These are phyloP conservation scores for Otus scops DNA, from an alignment of 2,797 vertebrate species.

Conservation along the genomic window DNA sequence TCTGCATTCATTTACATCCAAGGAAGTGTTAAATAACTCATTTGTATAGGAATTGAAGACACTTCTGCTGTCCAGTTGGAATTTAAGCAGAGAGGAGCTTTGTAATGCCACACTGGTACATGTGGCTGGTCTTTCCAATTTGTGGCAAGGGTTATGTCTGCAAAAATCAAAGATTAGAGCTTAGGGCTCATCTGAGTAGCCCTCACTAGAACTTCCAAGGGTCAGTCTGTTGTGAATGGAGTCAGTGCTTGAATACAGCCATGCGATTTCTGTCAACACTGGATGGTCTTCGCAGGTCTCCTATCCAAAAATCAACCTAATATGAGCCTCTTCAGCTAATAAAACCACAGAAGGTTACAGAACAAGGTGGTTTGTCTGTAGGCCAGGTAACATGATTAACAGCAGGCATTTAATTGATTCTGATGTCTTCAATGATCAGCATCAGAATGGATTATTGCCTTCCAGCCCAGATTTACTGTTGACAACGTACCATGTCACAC, in stretches of 20 bases:
- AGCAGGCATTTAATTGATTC: constrained; percentile 27
- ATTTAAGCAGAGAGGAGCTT: neutral
- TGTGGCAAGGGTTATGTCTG: neutral
- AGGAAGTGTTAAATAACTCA: neutral
- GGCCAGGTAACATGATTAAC: constrained; percentile 32
- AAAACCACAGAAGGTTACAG: constrained; percentile 10
- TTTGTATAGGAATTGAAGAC: neutral
- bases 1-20: neutral
- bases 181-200: neutral
- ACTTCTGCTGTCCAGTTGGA: neutral
- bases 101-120: neutral
- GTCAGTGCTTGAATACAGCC: neutral
- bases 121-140: neutral
- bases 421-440: constrained; percentile 22
- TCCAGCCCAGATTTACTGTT: constrained; percentile 30
- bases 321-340: neutral
- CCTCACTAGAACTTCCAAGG: neutral
- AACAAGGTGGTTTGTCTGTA: constrained; percentile 7
- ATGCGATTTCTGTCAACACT: neutral
- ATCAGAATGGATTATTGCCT: neutral
- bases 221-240: neutral
- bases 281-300: neutral
- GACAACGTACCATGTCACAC: neutral
- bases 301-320: neutral
- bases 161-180: neutral